Evolutionary conservation across 2,797 vertebrate species (phyloP).

Genomic region (Macroramphosus scolopax): DNA sequence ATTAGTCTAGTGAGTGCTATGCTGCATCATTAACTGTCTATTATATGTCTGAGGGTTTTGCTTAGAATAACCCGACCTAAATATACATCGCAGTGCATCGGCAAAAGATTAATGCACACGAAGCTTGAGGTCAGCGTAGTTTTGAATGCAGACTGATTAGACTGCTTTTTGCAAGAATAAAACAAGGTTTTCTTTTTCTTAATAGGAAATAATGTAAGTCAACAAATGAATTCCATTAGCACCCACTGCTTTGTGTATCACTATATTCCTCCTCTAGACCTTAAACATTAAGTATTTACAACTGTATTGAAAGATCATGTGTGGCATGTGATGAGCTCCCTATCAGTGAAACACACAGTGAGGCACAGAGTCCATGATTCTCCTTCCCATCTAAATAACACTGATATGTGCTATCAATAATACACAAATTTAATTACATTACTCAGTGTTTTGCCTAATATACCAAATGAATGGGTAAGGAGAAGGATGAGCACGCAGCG

Average conservation of each 20-base stretch:
- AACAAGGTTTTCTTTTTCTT: slow-evolving; percentile 33
- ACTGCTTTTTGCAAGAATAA: slow-evolving; percentile 5
- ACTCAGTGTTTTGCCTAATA: slow-evolving; percentile 54
- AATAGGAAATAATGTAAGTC: slow-evolving; percentile 56
- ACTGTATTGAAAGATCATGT: slow-evolving; percentile 52
- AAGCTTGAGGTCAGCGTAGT: too few species aligned
- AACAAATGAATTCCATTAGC: slow-evolving; percentile 50
- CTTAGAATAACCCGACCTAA: too few species aligned
- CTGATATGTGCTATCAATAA: slow-evolving; percentile 65
- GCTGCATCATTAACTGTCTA: too few species aligned
- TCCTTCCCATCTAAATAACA: slow-evolving; percentile 59
- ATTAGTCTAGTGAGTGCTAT: too few species aligned
- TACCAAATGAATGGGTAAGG: slow-evolving; percentile 47
- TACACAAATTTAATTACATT: slow-evolving; percentile 66
- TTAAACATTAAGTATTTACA: slow-evolving; percentile 59
- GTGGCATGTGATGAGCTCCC: too few species aligned
- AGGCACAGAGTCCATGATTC: slow-evolving; percentile 34
- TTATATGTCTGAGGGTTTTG: too few species aligned
- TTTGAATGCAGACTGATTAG: too few species aligned
- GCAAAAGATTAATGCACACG: too few species aligned
- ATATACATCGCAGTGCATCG: too few species aligned
- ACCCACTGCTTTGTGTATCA: slow-evolving; percentile 25
- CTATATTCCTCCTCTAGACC: slow-evolving; percentile 38
- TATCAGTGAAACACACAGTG: slow-evolving; percentile 12
- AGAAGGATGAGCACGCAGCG: slow-evolving; percentile 48